Base-by-base conservation (phyloP, 2,113 vertebrate genomes). In the Gadus macrocephalus region DNA sequence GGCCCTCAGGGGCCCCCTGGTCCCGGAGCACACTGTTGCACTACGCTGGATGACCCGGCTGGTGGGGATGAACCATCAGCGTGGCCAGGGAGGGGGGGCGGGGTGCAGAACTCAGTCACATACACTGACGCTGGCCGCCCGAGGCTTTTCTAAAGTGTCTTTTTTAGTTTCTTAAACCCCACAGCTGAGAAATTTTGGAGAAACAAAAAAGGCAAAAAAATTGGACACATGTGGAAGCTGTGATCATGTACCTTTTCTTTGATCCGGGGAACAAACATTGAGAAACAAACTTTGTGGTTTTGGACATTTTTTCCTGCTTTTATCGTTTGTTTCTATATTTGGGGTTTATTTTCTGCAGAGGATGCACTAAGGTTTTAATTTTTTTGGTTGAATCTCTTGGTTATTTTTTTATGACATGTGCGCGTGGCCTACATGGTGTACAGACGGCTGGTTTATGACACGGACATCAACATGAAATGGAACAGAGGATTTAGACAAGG, bases 351-450 rank as follows among this genome's bases (percentile, higher is more conserved):
- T 93, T 93, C 92, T 94, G 92, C 93, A 89, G 92, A 93, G 92
- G 93, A 94, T 98, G 96, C 97, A 99, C 96, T 98, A 96, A 96
- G 95, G 95, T 87, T 97, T 97, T 94, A 95, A 94, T 94, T 94
- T 96, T 95, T 93, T 93, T 91, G 85, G 84, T 79, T 78, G 61
- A 74, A 78, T 76, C 81, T 85, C 78, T 61, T 84, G 83, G 92
- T 91, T 83, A 85, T 92, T 91, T 88, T 88, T 90, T 87, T 87
- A 86, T 86, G 91, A 93, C 76, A 89, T 91, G 90, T 90, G 92
- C 93, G 91, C 86, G 93, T 95, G 91, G 90, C 93, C 93, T 92
- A 94, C 93, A 93, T 91, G 92, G 90, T 93, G 90, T 80, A 87
- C 81, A 78, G 77, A 85, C 72, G 71, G 78, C 72, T 81, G 2